Percentiles rank a stretch among this genome's conserved stretches.
These are phyloP conservation scores for Fregetta grallaria DNA, from an alignment of 2,113 vertebrate species.

Conservation along the genomic window DNA sequence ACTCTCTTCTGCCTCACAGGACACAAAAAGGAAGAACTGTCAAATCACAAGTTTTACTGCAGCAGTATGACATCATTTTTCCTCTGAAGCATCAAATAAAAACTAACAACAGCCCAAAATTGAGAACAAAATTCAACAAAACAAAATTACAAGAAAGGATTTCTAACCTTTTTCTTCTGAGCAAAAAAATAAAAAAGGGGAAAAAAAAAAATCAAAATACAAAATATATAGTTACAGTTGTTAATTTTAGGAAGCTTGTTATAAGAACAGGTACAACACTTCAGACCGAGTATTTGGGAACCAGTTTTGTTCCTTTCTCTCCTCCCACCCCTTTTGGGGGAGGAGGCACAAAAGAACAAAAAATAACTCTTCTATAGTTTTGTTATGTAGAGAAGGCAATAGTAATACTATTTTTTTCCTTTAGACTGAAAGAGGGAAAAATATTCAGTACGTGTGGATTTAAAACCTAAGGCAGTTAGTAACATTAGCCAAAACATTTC, in stretches of 20 bases:
- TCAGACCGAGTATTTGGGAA: neutral
- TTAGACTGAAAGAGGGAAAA: neutral
- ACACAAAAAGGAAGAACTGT: neutral
- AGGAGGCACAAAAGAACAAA: neutral
- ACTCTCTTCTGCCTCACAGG: neutral
- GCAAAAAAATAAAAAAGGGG: too few species aligned
- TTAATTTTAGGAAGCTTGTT: neutral
- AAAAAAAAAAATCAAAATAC: neutral
- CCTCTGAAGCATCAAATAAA: neutral
- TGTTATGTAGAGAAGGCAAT: neutral
- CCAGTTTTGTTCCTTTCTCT: neutral
- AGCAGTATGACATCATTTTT: neutral
- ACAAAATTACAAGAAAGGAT: neutral
- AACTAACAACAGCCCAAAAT: neutral
- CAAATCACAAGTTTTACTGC: neutral
- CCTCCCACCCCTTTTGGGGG: neutral
- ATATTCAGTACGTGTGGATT: neutral
- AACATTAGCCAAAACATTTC: neutral
- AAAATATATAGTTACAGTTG: neutral
- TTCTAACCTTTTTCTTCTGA: neutral
- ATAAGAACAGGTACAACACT: neutral
- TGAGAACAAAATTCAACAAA: neutral
- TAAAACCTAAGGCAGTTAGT: neutral
- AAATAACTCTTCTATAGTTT: neutral
- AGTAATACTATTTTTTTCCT: neutral